phyloP scores from a whole-genome alignment of 2,113 vertebrate genomes.

The Eurypyga helias region DNA sequence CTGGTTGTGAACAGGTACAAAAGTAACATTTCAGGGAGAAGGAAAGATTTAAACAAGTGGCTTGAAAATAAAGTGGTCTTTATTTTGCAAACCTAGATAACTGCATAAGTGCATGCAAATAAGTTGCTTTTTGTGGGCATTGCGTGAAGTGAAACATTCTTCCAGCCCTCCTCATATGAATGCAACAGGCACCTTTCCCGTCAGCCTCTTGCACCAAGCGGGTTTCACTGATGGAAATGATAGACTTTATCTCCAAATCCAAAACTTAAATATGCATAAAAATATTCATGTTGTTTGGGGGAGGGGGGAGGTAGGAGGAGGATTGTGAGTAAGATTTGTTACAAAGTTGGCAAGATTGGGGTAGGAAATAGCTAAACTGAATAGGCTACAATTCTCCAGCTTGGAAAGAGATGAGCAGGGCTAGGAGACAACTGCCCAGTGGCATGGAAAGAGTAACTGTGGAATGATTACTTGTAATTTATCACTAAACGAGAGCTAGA shows the following conservation, averaged over 20 bases:
- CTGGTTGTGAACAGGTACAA: background rate
- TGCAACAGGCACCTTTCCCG: background rate
- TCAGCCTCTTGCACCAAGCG: background rate
- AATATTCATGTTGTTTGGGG: background rate
- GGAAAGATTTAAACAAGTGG: background rate
- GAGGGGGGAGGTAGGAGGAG: too few relatives aligned
- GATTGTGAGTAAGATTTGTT: accelerated
- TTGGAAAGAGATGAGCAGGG: background rate
- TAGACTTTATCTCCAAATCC: background rate
- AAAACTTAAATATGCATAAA: background rate
- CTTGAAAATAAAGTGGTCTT: background rate
- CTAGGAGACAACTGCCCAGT: background rate
- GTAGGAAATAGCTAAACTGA: background rate
- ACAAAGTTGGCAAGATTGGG: background rate
- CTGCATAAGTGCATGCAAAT: too few relatives aligned
- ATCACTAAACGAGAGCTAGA: background rate
- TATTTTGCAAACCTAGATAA: background rate
- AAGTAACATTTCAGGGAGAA: background rate
- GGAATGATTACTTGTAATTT: background rate
- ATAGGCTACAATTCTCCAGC: background rate
- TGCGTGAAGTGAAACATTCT: background rate
- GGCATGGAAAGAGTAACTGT: background rate
- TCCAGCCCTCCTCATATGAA: background rate
- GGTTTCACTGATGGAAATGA: background rate
- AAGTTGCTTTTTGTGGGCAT: background rate